These are phyloP conservation scores for Buphagus erythrorhynchus DNA, from an alignment of 2,797 vertebrate genomes.

Conservation along the genomic window DNA sequence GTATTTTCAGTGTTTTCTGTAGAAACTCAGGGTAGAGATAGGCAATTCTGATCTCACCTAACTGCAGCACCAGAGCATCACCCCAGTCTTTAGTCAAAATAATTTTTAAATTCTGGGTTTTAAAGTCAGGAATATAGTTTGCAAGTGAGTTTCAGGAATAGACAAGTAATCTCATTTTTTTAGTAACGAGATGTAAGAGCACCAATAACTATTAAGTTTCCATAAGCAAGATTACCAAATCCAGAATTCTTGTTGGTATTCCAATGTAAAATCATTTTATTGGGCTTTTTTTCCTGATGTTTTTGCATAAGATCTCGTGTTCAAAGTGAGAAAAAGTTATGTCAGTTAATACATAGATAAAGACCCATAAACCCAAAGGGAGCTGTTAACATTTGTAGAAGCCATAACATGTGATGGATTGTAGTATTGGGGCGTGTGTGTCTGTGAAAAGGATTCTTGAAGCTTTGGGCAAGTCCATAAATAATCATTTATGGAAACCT, in stretches of 20 bases:
- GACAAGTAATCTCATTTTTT: neutral
- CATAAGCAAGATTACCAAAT: neutral
- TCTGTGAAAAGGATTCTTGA: neutral
- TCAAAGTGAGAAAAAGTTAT: neutral
- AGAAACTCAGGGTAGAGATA: neutral
- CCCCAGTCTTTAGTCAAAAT: neutral
- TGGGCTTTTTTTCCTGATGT: neutral
- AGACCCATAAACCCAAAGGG: neutral
- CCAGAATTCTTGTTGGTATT: neutral
- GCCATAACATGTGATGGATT: neutral
- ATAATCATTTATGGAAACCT: constrained; percentile 12
- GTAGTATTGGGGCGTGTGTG: neutral
- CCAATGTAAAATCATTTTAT: neutral
- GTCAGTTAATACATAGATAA: neutral
- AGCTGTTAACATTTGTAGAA: neutral
- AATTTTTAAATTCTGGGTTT: neutral
- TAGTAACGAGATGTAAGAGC: neutral
- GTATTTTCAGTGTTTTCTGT: neutral
- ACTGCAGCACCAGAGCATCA: neutral
- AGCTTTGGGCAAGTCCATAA: constrained; percentile 13
- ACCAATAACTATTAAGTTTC: neutral
- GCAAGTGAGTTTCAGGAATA: neutral
- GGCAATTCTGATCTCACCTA: neutral
- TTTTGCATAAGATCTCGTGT: neutral
- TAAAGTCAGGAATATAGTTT: neutral